Evolutionary conservation across 2,888 invertebrate genomes (phyloP), one percentile per base, ranked within the genome.

Genomic region (Polydrusus tereticollis): DNA sequence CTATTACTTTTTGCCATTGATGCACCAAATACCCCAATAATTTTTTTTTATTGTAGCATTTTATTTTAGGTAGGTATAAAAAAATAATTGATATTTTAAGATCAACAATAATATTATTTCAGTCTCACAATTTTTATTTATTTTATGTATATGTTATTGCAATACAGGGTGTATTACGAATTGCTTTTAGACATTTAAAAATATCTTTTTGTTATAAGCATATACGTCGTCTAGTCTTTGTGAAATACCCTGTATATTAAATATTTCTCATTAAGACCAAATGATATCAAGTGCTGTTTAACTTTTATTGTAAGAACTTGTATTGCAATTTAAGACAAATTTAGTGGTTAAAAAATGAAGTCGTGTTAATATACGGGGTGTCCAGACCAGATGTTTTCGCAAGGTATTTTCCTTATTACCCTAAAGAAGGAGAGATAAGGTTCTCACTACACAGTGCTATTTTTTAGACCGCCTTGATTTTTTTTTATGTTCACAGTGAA

Each of bases 1-100:
- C 55, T 55, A 23, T 64, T n/a, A 64, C 52, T 52, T 38, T 55
- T 62, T 72, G 72, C 72, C 72, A 72, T 72, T 72, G 66, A 72
- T 67, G 66, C 72, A 72, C 72, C 72, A 72, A 72, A 72, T 72
- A 72, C 62, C 63, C 57, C 14, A 14, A 64, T 64, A 55, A 55
- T 23, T 52, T 52, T 52, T 52, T 64, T 64, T 29, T 36, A 47
- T 26, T 26, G 41, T 43, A n/a, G n/a, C n/a, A 59, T 12, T 26
- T 43, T 43, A 16, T 36, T 3, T 59, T 59, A 41, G 23, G 5
- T 41, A 59, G 21, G 59, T 43, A 14, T 29, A 29, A 55, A 29
- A 33, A 33, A 55, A 14, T 29, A 26, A 23, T 16, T 26, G 10
- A 26, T 26, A 12, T 55, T 29, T 55, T 55, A 55, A 33, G 29